Percentiles rank a stretch among this genome's conserved stretches.
Conservation (phyloP, 2,888 invertebrate species). For the Callimorpha dominula region DNA sequence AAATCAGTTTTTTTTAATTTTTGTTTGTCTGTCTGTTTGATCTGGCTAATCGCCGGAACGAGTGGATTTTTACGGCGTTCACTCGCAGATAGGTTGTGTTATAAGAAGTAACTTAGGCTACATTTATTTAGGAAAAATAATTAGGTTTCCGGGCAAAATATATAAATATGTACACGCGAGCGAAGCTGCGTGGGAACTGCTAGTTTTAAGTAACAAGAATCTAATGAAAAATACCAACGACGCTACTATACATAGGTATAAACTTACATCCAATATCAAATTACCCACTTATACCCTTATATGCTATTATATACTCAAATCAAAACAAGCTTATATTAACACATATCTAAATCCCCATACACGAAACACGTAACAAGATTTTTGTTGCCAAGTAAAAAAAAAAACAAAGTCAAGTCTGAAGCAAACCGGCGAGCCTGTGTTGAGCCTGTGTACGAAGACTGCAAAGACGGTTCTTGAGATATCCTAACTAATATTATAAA, state of each 20-base stretch:
- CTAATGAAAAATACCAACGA: not conserved
- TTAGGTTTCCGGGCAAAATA: too few species aligned
- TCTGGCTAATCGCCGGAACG: too few species aligned
- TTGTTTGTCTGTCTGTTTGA: too few species aligned
- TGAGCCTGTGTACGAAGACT: not conserved
- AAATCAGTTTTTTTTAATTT: too few species aligned
- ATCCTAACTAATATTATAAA: not conserved
- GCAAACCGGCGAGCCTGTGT: not conserved
- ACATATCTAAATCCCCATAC: constrained; percentile 24
- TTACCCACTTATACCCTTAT: not conserved
- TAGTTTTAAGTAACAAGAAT: not conserved
- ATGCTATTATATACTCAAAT: not conserved
- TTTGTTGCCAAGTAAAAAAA: not conserved
- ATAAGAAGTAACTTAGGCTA: too few species aligned
- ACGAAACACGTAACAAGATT: constrained; percentile 26
- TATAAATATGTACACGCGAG: too few species aligned
- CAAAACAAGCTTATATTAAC: constrained; percentile 2
- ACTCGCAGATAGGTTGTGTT: too few species aligned
- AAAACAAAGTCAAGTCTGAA: not conserved
- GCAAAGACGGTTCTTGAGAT: not conserved
- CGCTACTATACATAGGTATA: not conserved
- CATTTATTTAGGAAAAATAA: too few species aligned
- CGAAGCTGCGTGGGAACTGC: too few species aligned
- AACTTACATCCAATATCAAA: not conserved
- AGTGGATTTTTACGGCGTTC: too few species aligned